These are phyloP conservation scores for Galaxea fascicularis DNA, from an alignment of 92 coral and sea anemone genomes.

Conservation along the genomic window DNA sequence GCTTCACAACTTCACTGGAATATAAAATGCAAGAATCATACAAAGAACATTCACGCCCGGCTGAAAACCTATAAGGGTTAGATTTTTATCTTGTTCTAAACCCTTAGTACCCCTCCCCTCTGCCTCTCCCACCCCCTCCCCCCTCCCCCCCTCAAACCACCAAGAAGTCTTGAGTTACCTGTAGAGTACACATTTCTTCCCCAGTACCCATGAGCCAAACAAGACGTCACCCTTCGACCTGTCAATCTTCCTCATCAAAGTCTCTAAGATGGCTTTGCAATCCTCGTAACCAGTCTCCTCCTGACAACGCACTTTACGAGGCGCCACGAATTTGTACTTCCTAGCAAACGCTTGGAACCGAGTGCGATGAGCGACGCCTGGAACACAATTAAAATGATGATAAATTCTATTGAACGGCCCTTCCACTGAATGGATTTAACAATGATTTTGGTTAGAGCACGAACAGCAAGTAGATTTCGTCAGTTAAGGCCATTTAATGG, in stretches of 20 bases:
- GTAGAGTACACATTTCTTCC: constrained; percentile 73
- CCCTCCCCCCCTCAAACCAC: no score
- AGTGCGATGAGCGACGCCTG: constrained; percentile 83
- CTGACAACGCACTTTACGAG: constrained; percentile 54
- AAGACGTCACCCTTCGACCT: constrained; percentile 57
- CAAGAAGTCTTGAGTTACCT: constrained; percentile 52
- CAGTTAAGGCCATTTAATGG: no score
- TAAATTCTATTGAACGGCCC: neutral
- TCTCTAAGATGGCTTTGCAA: constrained; percentile 76
- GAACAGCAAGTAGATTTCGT: no score
- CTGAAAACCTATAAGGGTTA: no score
- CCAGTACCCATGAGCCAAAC: constrained; percentile 75
- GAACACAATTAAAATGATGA: constrained; percentile 1
- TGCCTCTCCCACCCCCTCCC: no score
- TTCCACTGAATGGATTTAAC: neutral
- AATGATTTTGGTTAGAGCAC: no score
- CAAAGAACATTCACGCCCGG: no score
- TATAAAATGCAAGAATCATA: neutral
- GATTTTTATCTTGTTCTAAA: no score
- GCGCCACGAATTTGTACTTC: constrained; percentile 69
- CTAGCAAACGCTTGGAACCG: constrained; percentile 76
- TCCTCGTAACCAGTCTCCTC: constrained; percentile 77
- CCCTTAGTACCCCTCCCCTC: no score
- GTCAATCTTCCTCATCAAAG: constrained; percentile 50
- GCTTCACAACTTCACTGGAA: constrained; percentile 75